These are phyloP conservation scores for Microcebus ravelobensis DNA, from an alignment of 2,113 vertebrate genomes.

Conservation along the genomic window DNA sequence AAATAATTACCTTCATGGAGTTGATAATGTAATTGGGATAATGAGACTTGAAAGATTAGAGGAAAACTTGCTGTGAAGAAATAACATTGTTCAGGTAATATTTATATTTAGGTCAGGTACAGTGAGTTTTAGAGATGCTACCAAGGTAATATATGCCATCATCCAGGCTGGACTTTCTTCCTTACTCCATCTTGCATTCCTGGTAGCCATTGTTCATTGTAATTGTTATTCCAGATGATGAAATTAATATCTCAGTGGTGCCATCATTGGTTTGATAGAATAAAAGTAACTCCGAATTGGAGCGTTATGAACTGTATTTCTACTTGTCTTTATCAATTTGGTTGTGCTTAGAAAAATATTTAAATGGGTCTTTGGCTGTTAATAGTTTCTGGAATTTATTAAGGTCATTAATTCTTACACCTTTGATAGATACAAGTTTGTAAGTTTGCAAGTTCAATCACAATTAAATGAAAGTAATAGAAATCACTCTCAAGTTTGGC, in stretches of 20 bases:
- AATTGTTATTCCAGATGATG: neutral
- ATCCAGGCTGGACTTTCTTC: neutral
- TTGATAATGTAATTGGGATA: neutral
- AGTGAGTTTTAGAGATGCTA: neutral
- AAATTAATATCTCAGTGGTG: neutral
- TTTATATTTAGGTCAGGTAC: neutral
- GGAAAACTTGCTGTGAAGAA: neutral
- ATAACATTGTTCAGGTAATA: neutral
- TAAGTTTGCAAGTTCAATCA: neutral
- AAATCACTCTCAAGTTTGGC: neutral
- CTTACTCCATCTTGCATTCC: neutral
- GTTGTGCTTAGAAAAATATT: conserved; percentile 32
- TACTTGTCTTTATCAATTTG: neutral
- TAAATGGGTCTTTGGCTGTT: neutral
- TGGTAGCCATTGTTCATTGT: neutral
- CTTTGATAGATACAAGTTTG: conserved; percentile 6
- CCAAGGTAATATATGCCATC: neutral
- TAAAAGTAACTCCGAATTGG: conserved; percentile 42
- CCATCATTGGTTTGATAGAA: neutral
- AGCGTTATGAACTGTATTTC: neutral
- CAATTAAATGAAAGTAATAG: neutral
- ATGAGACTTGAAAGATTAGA: conserved; percentile 19
- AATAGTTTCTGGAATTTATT: neutral
- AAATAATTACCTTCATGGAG: neutral
- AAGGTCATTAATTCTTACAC: neutral